Evolutionary conservation across 2,797 vertebrate genomes (phyloP).

Genomic region (Myotis myotis): DNA sequence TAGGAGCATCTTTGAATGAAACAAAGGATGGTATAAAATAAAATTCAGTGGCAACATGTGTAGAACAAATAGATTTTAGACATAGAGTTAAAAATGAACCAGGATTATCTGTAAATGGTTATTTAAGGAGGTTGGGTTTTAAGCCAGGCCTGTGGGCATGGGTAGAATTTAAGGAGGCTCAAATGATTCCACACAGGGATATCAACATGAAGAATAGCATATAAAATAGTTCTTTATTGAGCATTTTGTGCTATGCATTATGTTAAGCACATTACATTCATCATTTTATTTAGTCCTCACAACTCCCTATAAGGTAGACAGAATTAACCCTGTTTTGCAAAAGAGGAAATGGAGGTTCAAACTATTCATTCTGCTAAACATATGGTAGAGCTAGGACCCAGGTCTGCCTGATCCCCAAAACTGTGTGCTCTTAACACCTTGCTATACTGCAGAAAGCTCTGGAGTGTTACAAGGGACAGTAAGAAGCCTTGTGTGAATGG

Average conservation of each 20-base stretch:
- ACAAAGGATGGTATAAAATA: constrained; percentile 32
- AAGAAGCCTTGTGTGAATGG: background rate
- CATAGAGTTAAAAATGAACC: constrained; percentile 28
- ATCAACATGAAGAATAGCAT: constrained; percentile 26
- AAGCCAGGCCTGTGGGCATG: constrained; percentile 11
- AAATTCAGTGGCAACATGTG: constrained; percentile 1
- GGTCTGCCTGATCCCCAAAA: background rate
- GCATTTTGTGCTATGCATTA: background rate
- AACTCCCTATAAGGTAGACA: background rate
- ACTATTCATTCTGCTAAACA: constrained; percentile 27
- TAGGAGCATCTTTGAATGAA: constrained; percentile 21
- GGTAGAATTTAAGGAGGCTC: background rate
- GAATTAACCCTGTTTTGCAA: constrained; percentile 26
- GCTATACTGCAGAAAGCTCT: background rate
- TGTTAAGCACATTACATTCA: constrained; percentile 32
- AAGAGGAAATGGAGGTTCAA: background rate
- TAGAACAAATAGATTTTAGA: constrained; percentile 18
- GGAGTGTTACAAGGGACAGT: background rate
- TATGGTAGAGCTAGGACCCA: background rate
- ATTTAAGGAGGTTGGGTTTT: background rate
- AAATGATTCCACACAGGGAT: constrained; percentile 1
- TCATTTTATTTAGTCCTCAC: constrained; percentile 49
- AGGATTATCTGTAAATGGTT: constrained; percentile 36
- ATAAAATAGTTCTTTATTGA: constrained; percentile 26
- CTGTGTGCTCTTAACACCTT: background rate